Base-by-base conservation (phyloP, 1,140 invertebrate genomes). In the Andrena cerasifolii region DNA sequence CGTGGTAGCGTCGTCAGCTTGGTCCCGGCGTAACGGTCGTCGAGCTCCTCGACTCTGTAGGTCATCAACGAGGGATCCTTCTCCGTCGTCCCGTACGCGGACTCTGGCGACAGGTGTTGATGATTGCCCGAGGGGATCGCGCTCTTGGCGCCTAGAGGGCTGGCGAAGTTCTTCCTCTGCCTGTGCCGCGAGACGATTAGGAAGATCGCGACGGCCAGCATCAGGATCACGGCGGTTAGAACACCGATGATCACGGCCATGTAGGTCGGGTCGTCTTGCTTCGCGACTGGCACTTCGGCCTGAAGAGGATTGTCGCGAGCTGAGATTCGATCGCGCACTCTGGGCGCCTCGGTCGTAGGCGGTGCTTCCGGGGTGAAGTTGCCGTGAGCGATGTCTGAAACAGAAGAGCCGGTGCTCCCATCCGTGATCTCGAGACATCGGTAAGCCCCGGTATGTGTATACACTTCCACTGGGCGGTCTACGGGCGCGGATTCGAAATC, bases 211-310 rank as follows among this genome's bases (percentile, higher is more conserved):
- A 94, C 93, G 3, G 93, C 93, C 31, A 94, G 81, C 2, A 94
- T 86, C n/a, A 95, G 89, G 71, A 95, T 95, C 36, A 95, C 93
- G 0, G 94, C 95, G 18, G 94, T 94, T 40, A 95, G 86, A 3
- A 95, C 93, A 3, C 95, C 95, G 80, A 95, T 94, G 86, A 95
- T 94, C 83, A 95, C 93, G 5, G 95, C 95, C 90, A 95, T 95
- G 88, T 95, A 94, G 6, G 93, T 93, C 63, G 94, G 93, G 71
- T 93, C 93, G 70, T 94, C 93, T 65, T 93, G 91, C 66, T 91
- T 92, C 14, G 91, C 92, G 2, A 93, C 91, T 31, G 93, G 90
- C 59, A 91, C 86, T 81, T 92, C 90, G 12, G 88, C 86, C 72
- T 89, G 91, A 26, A 89, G 80, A 77, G 87, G 91, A 86, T 88